phyloP scores from a whole-genome alignment of 2,797 vertebrate genomes.

The Cuniculus paca region DNA sequence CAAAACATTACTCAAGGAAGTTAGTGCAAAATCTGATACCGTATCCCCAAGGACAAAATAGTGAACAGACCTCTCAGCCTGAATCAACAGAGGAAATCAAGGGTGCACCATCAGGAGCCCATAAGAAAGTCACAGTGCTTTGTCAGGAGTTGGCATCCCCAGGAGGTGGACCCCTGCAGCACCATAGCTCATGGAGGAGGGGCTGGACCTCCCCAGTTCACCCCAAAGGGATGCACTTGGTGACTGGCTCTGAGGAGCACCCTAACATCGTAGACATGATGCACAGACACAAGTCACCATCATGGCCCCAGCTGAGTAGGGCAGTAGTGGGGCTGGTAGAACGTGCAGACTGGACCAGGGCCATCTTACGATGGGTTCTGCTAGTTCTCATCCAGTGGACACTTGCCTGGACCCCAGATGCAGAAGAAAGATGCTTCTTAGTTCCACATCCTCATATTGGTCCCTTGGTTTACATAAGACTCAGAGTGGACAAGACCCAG shows the following conservation, averaged over 20 bases:
- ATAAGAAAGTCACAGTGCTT: background rate
- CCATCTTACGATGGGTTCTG: rapidly evolving
- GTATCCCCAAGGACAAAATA: background rate
- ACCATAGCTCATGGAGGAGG: background rate
- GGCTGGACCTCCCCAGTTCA: background rate
- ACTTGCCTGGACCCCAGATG: background rate
- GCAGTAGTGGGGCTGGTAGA: too few relatives aligned
- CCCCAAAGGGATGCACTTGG: background rate
- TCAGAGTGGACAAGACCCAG: background rate
- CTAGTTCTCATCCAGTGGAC: background rate
- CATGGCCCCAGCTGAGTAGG: rapidly evolving
- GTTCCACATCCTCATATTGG: background rate
- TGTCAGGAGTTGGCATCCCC: too few relatives aligned
- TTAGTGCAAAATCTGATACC: background rate
- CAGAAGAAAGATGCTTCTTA: background rate
- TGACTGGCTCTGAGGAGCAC: background rate
- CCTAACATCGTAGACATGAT: background rate
- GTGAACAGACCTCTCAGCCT: background rate
- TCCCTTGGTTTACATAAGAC: background rate
- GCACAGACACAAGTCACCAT: background rate
- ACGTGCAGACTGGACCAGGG: background rate
- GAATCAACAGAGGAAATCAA: background rate
- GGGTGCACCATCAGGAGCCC: background rate
- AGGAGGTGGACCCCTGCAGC: background rate
- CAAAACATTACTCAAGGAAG: too few relatives aligned